Percentiles rank a stretch among this genome's conserved stretches.
Conservation (phyloP, 2,797 vertebrate genomes). For the Trematomus bernacchii region DNA sequence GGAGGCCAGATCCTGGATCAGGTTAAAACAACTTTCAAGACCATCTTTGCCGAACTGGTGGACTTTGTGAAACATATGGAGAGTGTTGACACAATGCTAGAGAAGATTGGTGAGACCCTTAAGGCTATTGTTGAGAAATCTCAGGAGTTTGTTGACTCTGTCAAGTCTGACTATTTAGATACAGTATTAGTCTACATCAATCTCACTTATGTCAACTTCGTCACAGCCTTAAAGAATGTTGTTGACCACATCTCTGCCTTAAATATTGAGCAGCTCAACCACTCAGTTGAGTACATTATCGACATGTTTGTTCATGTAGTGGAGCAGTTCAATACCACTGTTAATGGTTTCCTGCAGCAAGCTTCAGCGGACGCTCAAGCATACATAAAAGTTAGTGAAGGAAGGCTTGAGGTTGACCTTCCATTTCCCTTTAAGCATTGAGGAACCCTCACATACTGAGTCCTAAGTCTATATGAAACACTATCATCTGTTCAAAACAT, state of each 20-base stretch:
- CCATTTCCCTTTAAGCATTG: slow-evolving; percentile 81
- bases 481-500: slow-evolving; percentile 54
- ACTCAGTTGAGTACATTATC: slow-evolving; percentile 28
- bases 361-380: slow-evolving; percentile 74
- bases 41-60: slow-evolving; percentile 70
- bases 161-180: slow-evolving; percentile 83
- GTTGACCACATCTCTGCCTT: slow-evolving; percentile 71
- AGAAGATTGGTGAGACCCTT: slow-evolving; percentile 75
- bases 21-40: slow-evolving; percentile 65
- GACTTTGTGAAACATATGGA: slow-evolving; percentile 77
- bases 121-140: slow-evolving; percentile 77
- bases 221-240: slow-evolving; percentile 70
- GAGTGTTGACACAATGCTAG: slow-evolving; percentile 84
- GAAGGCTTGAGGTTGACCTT: slow-evolving; percentile 86
- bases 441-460: slow-evolving; percentile 61
- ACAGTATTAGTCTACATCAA: slow-evolving; percentile 64
- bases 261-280: slow-evolving; percentile 33
- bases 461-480: slow-evolving; percentile 64
- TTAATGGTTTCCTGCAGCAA: slow-evolving; percentile 75
- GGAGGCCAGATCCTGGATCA: slow-evolving; percentile 76
- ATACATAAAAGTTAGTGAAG: slow-evolving; percentile 79
- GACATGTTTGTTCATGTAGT: slow-evolving; percentile 57
- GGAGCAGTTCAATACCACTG: slow-evolving; percentile 65
- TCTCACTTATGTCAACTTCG: slow-evolving; percentile 47
- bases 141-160: slow-evolving; percentile 79